These are phyloP conservation scores for Plotosus lineatus DNA, from an alignment of 2,113 vertebrate genomes.

Conservation along the genomic window DNA sequence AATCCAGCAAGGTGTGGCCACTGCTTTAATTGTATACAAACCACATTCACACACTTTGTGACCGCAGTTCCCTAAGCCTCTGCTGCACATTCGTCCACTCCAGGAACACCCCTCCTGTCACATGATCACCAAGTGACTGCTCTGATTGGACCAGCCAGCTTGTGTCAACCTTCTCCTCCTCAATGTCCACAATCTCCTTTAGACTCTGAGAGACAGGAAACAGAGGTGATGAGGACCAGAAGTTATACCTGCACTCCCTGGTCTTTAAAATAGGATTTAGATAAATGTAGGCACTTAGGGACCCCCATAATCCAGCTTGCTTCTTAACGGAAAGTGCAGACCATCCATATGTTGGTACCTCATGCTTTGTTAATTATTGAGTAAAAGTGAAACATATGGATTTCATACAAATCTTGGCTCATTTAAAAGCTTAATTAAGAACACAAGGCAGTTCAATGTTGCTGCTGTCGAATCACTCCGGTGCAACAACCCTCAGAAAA, in stretches of 20 bases:
- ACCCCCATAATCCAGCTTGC: neutral
- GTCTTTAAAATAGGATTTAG: neutral
- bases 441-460: too few species aligned
- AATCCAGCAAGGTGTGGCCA: too few species aligned
- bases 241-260: neutral
- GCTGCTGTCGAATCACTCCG: too few species aligned
- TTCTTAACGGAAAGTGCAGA: neutral
- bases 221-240: neutral
- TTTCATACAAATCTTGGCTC: neutral
- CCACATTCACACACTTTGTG: slow-evolving; percentile 53
- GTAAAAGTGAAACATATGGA: neutral
- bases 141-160: slow-evolving; percentile 63
- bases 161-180: slow-evolving; percentile 38
- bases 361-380: neutral
- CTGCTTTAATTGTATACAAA: too few species aligned
- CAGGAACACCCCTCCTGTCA: slow-evolving; percentile 68
- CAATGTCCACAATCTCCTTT: slow-evolving; percentile 14
- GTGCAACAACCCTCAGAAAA: too few species aligned
- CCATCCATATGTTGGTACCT: neutral
- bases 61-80: slow-evolving; percentile 55
- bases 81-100: slow-evolving; percentile 70
- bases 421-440: too few species aligned
- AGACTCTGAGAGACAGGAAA: slow-evolving; percentile 54
- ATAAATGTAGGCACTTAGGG: neutral
- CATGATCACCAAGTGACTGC: slow-evolving; percentile 61